These are phyloP conservation scores for Congeria kusceri DNA, from an alignment of 2,888 invertebrate species.

Conservation along the genomic window DNA sequence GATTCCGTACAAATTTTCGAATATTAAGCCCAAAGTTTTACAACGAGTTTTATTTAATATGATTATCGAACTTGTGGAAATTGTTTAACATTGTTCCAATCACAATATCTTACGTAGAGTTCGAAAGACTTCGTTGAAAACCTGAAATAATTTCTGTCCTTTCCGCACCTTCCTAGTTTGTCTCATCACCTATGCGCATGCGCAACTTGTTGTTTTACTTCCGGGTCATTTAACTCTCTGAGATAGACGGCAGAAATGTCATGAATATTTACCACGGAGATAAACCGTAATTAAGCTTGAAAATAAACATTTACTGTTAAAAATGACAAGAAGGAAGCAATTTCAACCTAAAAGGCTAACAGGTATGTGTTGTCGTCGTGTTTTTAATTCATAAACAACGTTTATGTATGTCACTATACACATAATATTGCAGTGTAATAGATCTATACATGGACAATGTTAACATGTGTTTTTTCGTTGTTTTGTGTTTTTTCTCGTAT, in stretches of 20 bases:
- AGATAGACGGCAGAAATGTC: conserved; percentile 63
- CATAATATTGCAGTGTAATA: conserved; percentile 9
- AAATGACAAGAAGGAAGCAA: conserved; percentile 84
- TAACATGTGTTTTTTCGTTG: conserved; percentile 8
- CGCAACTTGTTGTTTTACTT: conserved; percentile 62
- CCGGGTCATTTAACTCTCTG: conserved; percentile 71
- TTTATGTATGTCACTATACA: background rate
- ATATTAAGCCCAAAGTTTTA: too few relatives aligned
- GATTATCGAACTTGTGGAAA: too few relatives aligned
- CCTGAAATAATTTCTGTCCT: conserved; percentile 37
- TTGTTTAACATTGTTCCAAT: too few relatives aligned
- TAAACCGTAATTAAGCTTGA: conserved; percentile 44
- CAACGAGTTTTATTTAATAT: too few relatives aligned
- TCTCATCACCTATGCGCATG: conserved; percentile 58
- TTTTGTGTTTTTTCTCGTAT: too few relatives aligned
- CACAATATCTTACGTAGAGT: too few relatives aligned
- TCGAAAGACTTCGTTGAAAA: too few relatives aligned
- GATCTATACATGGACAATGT: conserved; percentile 15
- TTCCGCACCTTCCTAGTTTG: conserved; percentile 54
- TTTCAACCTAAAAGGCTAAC: conserved; percentile 88
- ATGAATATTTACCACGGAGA: conserved; percentile 41
- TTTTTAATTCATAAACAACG: conserved; percentile 11
- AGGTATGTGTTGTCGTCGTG: conserved; percentile 75
- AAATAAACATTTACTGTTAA: conserved; percentile 52
- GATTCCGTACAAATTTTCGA: too few relatives aligned